Base-by-base conservation (phyloP, 1,140 invertebrate species). In the Euwallacea fornicatus region DNA sequence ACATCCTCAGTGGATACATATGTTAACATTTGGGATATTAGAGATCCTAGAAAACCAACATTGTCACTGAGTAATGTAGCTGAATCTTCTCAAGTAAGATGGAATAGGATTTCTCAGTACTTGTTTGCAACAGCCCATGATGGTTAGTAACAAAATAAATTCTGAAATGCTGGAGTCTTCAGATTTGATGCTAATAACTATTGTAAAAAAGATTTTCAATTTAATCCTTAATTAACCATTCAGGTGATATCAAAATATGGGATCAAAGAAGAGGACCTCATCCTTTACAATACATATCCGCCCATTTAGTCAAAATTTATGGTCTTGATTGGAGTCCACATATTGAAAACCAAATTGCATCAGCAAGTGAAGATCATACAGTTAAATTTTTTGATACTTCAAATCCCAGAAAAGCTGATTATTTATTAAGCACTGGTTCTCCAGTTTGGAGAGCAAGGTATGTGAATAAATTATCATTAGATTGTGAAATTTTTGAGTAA, bases 331-430 rank as follows among this genome's bases (percentile, higher is more conserved):
- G 96, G 96, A 95, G 90, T 84, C 92, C 93, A 41, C 87, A 87
- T 73, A 87, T 90, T 76, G 93, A 95, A 83, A 91, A 91, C 76
- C 91, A 93, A 76, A 82, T 98, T 66, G 93, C 93, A n/a, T 96
- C 95, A 0, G 93, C 92, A 67, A 95, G 94, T 85, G 95, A 97
- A 84, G 96, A 98, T 84, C 91, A 93, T 73, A 94, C 93, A 54
- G 95, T 98, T 2, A 97, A 97, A 84, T 95, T 97, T 81, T 97
- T 97, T 85, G 94, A 97, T 82, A 91, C 93, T 8, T 91, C 88
- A 50, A 94, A 92, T 86, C 90, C 93, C 7, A 85, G 91, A 73
- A 87, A 89, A 76, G 87, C 91, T 8, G 93, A 96, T 79, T 93
- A 88, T 82, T 88, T 91, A 66, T 87, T 98, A 50, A 92, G 89